Percentiles rank a stretch among this genome's conserved stretches.
Evolutionary conservation across 2,888 invertebrate species (phyloP).

Genomic region (Horisme vitalbata): DNA sequence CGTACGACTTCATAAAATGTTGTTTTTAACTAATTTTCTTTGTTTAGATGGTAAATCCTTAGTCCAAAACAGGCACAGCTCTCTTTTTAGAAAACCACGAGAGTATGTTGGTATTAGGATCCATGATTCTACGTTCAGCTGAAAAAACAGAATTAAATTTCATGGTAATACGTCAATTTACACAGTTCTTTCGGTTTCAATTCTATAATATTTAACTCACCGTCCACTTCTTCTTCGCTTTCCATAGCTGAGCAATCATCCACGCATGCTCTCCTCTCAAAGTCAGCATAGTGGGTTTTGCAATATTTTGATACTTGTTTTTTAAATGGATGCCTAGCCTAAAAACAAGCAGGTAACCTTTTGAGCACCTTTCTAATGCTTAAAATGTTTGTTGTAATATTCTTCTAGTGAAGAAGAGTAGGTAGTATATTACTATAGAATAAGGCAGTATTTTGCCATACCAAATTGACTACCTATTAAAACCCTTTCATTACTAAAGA

Average conservation of each 20-base stretch:
- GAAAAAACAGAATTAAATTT: slow-evolving; percentile 31
- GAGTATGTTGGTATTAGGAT: slow-evolving; percentile 53
- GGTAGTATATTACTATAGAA: too few species aligned
- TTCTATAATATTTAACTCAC: slow-evolving; percentile 20
- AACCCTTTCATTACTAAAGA: too few species aligned
- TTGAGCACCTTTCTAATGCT: too few species aligned
- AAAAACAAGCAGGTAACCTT: slow-evolving; percentile 16
- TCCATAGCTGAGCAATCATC: slow-evolving; percentile 49
- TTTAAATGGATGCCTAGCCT: slow-evolving; percentile 49
- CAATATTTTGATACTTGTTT: slow-evolving; percentile 65
- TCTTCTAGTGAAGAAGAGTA: too few species aligned
- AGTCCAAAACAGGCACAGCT: slow-evolving; percentile 30
- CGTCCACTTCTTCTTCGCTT: slow-evolving; percentile 34
- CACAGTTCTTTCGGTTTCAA: too few species aligned
- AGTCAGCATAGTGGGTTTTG: slow-evolving; percentile 57
- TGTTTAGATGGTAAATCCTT: too few species aligned
- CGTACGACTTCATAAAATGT: too few species aligned
- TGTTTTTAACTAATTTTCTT: too few species aligned
- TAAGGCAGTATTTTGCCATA: too few species aligned
- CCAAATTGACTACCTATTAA: too few species aligned
- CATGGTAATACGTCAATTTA: not conserved
- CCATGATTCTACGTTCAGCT: slow-evolving; percentile 62
- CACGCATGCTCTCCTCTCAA: slow-evolving; percentile 57
- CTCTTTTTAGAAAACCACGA: slow-evolving; percentile 58
- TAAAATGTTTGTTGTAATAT: too few species aligned